Conservation (phyloP, 30 jellyfish, hydroid and myxozoan genomes). For the Pseudorhiza aurosa region DNA sequence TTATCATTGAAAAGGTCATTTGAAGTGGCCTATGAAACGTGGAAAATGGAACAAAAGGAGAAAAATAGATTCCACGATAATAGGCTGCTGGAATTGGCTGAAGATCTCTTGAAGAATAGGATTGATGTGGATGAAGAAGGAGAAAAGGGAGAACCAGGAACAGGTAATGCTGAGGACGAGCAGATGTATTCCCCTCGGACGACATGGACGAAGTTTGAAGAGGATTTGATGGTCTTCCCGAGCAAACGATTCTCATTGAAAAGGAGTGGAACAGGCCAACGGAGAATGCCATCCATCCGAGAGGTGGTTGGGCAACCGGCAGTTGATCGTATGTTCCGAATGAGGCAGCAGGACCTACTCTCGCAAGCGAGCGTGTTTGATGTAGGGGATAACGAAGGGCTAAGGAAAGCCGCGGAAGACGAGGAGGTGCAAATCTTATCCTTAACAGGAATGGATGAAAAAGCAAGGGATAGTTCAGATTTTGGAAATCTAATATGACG, state of each 20-base stretch:
- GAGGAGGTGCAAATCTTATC: slow-evolving; percentile 36
- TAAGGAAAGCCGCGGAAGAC: slow-evolving; percentile 22
- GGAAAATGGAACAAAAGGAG: slow-evolving; percentile 47
- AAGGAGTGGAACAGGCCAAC: not conserved
- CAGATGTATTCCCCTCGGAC: slow-evolving; percentile 27
- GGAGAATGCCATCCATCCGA: slow-evolving; percentile 45
- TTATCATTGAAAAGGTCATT: slow-evolving; percentile 39
- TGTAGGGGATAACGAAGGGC: slow-evolving; percentile 46
- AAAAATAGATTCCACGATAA: slow-evolving; percentile 20
- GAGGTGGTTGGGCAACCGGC: slow-evolving; percentile 53
- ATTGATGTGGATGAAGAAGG: not conserved
- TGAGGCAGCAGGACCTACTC: slow-evolving; percentile 13
- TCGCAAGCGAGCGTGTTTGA: slow-evolving; percentile 43
- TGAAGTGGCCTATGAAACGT: slow-evolving; percentile 53
- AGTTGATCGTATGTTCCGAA: slow-evolving; percentile 43
- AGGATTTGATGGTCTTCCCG: slow-evolving; percentile 21
- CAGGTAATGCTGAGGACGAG: not conserved
- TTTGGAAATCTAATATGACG: too few species aligned
- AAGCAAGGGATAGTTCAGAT: slow-evolving; percentile 10
- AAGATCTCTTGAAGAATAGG: slow-evolving; percentile 16
- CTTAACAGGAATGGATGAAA: slow-evolving; percentile 43
- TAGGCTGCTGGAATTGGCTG: slow-evolving; percentile 34
- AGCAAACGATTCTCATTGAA: slow-evolving; percentile 28
- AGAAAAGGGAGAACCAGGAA: not conserved
- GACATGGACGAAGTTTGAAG: slow-evolving; percentile 51